Conservation (phyloP, 2,797 vertebrate genomes). For the Antrozous pallidus region DNA sequence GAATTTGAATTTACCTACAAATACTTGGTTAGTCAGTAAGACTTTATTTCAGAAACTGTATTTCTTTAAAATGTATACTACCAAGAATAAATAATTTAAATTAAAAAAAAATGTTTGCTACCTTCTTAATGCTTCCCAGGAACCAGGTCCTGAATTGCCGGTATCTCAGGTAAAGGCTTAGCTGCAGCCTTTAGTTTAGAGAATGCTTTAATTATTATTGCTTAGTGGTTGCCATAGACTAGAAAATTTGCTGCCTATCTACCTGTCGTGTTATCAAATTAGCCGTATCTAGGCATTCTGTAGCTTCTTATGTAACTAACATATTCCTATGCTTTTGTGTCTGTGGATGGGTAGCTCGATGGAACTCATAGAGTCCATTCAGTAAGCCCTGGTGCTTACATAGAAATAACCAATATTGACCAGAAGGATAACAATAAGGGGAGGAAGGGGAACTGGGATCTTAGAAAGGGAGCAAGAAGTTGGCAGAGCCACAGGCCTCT, state of each 20-base stretch:
- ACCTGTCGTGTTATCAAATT: conserved; percentile 23
- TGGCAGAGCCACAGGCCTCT: neutral
- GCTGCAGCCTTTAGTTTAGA: conserved; percentile 50
- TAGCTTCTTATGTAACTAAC: neutral
- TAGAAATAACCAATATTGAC: neutral
- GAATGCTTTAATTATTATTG: neutral
- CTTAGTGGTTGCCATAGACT: conserved; percentile 44
- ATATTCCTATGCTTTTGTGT: neutral
- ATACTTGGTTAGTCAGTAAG: neutral
- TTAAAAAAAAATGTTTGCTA: conserved; percentile 8
- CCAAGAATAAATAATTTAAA: neutral
- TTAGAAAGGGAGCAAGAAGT: neutral
- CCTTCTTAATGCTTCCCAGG: conserved; percentile 78
- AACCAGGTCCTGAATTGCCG: conserved; percentile 72
- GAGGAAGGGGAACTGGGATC: neutral
- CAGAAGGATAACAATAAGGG: neutral
- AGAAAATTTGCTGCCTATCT: conserved; percentile 2
- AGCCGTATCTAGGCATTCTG: neutral
- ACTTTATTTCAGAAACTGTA: conserved; percentile 52
- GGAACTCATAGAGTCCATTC: neutral
- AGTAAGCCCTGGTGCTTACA: conserved; percentile 1
- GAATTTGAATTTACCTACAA: conserved; percentile 6
- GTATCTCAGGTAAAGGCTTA: conserved; percentile 80
- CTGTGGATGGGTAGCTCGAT: neutral
- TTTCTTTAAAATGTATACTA: conserved; percentile 53